Evolutionary conservation across 2,113 vertebrate genomes (phyloP).

Genomic region (Peucedramus taeniatus): DNA sequence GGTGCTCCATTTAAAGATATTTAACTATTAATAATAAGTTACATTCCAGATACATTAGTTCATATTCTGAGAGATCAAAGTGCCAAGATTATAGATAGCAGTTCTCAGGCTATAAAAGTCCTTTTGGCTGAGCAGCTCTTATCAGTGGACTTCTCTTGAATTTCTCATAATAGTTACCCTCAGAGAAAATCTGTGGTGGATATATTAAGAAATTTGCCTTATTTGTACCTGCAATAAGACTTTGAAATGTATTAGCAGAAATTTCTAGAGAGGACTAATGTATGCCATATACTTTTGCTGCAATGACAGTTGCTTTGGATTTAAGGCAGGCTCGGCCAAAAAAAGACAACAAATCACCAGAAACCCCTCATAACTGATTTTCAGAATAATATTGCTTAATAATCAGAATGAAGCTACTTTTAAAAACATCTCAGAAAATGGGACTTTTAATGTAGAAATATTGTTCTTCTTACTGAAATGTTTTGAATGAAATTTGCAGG

Average conservation of each 20-base stretch:
- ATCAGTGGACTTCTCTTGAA: neutral
- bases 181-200: neutral
- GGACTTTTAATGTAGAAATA: neutral
- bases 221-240: neutral
- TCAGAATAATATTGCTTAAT: neutral
- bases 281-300: neutral
- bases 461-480: neutral
- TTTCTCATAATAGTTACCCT: neutral
- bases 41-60: neutral
- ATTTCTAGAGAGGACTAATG: neutral
- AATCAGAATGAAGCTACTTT: neutral
- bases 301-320: neutral
- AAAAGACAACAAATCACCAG: neutral
- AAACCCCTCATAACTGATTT: neutral
- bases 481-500: neutral
- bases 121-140: neutral
- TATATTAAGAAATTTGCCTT: neutral
- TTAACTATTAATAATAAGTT: conserved; percentile 36
- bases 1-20: neutral
- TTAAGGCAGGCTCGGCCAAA: neutral
- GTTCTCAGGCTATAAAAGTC: neutral
- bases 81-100: neutral
- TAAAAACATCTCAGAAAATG: neutral
- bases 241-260: neutral
- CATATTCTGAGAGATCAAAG: neutral